Base-by-base conservation (phyloP, 1,140 invertebrate species). In the Ceratina australensis region DNA sequence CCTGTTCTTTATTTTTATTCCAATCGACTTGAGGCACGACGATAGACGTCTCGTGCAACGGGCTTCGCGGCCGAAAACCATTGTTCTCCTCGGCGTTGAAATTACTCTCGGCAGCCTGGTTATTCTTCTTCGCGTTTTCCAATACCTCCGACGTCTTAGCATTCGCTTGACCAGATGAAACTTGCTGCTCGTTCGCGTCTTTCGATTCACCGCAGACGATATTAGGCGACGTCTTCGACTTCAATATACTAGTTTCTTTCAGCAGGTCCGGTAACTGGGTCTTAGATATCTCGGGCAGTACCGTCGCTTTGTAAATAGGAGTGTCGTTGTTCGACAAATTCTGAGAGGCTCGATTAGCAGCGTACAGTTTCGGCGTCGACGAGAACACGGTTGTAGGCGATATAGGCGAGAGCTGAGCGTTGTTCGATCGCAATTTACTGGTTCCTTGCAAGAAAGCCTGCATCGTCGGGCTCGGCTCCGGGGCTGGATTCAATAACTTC, bases 401-500 rank as follows among this genome's bases (percentile, higher is more conserved):
- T 16, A 91, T 76, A 3, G 91, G 91, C 10, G 91, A 90, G 3
- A 88, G 74, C 50, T 87, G 87, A 47, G 85, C 82, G 60, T 88
- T 90, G 28, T 66, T 85, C 3, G 85, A 66, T 26, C 87, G 87
- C 7, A 94, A 73, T 64, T 93, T 94, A 20, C 90, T 92, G 0
- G 93, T 91, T 28, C 82, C 82, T 78, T 94, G 93, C 0, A 95
- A 88, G 85, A 96, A 95, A 2, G 94, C 95, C 84, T 96, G 95
- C 95, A 96, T 96, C 22, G 94, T 94, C 2, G 95, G 94, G 88
- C 95, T 96, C 10, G 95, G 95, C 78, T 95, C 94, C 0, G 95
- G 93, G 0, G 96, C 96, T 0, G 96, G 96, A 90, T 97, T 96
- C 50, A 98, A 87, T 74, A 97, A 90, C 86, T 98, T 98, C 87